These are phyloP conservation scores for Halcyon chelicuti DNA, from an alignment of 2,797 vertebrate species.

Conservation along the genomic window DNA sequence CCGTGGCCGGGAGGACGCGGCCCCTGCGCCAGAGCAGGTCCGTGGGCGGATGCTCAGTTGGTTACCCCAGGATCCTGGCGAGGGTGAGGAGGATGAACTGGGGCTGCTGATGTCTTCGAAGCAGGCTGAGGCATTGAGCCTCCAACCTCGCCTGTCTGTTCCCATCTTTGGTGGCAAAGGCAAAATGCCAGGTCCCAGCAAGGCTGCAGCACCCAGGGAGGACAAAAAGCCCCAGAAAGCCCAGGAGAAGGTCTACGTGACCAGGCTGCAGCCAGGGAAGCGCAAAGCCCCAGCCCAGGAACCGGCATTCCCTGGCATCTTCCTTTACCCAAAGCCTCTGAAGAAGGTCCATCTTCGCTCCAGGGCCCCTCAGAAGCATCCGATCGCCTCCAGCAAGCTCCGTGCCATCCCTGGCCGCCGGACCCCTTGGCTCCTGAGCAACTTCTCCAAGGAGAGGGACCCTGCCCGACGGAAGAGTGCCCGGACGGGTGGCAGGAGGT, in stretches of 20 bases:
- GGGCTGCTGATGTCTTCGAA: slow-evolving; percentile 51
- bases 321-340: slow-evolving; percentile 83
- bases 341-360: slow-evolving; percentile 65
- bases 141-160: slow-evolving; percentile 82
- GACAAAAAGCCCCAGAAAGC: slow-evolving; percentile 59
- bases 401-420: not conserved
- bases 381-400: slow-evolving; percentile 20
- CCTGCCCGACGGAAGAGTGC: slow-evolving; percentile 12
- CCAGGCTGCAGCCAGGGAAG: slow-evolving; percentile 81
- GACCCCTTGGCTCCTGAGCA: slow-evolving; percentile 67
- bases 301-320: slow-evolving; percentile 87
- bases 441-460: slow-evolving; percentile 70
- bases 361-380: slow-evolving; percentile 60
- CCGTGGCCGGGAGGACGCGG: not conserved
- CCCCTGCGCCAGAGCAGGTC: slow-evolving; percentile 29
- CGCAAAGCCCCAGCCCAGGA: slow-evolving; percentile 70
- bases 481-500: slow-evolving; percentile 12
- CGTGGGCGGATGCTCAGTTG: slow-evolving; percentile 81
- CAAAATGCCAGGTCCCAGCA: slow-evolving; percentile 39
- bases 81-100: slow-evolving; percentile 33
- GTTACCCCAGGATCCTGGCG: slow-evolving; percentile 72
- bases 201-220: not conserved
- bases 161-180: slow-evolving; percentile 82
- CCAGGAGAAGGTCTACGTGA: slow-evolving; percentile 92
- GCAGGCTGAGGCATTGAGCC: slow-evolving; percentile 52